Evolutionary conservation across 1,140 invertebrate genomes (phyloP), one percentile per base, ranked within the genome.

Genomic region (Andrena cerasifolii): DNA sequence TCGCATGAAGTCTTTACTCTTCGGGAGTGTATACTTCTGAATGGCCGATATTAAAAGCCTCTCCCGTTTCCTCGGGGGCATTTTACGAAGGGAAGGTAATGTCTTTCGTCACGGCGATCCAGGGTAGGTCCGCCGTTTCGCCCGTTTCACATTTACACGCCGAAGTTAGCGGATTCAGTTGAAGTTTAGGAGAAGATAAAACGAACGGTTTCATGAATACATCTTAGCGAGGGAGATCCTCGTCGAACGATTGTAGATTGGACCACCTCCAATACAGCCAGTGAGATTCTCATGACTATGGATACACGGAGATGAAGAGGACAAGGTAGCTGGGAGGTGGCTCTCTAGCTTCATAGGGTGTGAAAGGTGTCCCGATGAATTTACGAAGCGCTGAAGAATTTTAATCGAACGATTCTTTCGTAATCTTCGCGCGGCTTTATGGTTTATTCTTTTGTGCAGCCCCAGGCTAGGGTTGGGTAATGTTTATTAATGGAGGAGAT

Each of bases 381-480:
- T 78, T 78, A 26, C 54, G 43, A 16, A 28, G 63, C 33, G 54
- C 58, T 58, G 58, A 79, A 53, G 80, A 82, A 83, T 83, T 83
- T 79, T 79, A 83, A 83, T 79, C 51, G 62, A 54, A 40, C 51
- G 16, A 59, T 31, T 36, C 51, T 66, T 70, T 70, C 33, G 31
- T 79, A 58, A 77, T 71, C 51, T 61, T 53, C 36, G 49, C 65
- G 33, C 68, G 56, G 71, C 67, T 78, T 65, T 73, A 5, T 71
- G 28, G 26, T 36, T n/a, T 5, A 67, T 70, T 79, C 68, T 58
- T 83, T 74, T 70, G 33, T n/a, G 21, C 18, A 18, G 16, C 14
- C 12, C 12, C 10, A 2, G 40, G 10, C 31, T 26, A n/a, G 18
- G 14, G 8, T 4, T 18, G n/a, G 14, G 7, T 21, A 14, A 77